Percentiles rank a stretch among this genome's conserved stretches.
These are phyloP conservation scores for Yasuhikotakia modesta DNA, from an alignment of 2,797 vertebrate species.

Conservation along the genomic window DNA sequence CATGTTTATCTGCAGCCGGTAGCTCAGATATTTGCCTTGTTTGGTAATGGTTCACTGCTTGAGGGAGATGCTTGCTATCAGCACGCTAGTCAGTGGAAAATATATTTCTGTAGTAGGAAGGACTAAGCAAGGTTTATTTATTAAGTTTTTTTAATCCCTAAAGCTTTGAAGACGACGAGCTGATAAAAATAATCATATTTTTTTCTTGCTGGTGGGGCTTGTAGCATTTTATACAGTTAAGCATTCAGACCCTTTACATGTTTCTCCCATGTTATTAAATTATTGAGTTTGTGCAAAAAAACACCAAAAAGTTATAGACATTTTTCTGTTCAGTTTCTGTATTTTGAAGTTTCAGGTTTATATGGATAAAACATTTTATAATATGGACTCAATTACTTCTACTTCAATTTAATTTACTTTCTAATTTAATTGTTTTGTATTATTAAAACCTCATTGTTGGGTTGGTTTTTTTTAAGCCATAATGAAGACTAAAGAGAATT, in stretches of 20 bases:
- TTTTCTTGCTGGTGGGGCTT: neutral
- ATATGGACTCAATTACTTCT: too few relatives aligned
- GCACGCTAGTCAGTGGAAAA: slow-evolving; percentile 14
- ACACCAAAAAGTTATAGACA: neutral
- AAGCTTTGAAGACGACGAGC: slow-evolving; percentile 36
- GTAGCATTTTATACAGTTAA: neutral
- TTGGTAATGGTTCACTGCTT: slow-evolving; percentile 45
- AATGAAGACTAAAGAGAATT: too few relatives aligned
- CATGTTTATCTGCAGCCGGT: slow-evolving; percentile 47
- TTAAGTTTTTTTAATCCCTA: slow-evolving; percentile 7
- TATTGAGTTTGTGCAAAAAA: neutral
- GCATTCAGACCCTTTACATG: neutral
- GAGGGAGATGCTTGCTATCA: slow-evolving; percentile 30
- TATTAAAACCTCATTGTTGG: neutral
- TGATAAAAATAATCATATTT: slow-evolving; percentile 44
- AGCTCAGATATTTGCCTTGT: slow-evolving; percentile 54
- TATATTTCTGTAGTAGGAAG: slow-evolving; percentile 19
- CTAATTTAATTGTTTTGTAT: neutral
- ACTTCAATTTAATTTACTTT: neutral
- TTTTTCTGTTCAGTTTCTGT: too few relatives aligned
- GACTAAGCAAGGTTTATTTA: slow-evolving; percentile 39
- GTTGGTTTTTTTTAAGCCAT: too few relatives aligned
- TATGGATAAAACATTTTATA: too few relatives aligned
- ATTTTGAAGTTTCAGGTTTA: too few relatives aligned
- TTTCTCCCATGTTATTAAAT: neutral